These are phyloP conservation scores for Ornithorhynchus anatinus DNA, from an alignment of 2,113 vertebrate species.

Conservation along the genomic window DNA sequence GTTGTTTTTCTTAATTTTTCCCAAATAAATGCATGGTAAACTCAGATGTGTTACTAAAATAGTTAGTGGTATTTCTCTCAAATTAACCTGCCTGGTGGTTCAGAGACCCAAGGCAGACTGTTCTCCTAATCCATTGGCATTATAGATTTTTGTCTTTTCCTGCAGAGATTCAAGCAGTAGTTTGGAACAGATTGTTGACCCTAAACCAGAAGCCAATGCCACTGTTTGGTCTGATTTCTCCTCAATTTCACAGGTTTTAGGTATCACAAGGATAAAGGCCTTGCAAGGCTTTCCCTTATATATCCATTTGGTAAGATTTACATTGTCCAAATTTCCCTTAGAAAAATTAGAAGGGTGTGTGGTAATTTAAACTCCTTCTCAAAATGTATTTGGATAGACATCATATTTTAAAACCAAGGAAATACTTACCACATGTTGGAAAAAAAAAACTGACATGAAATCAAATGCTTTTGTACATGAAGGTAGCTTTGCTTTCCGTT, in stretches of 20 bases:
- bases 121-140: not conserved
- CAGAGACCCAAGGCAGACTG: not conserved
- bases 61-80: not conserved
- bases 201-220: constrained; percentile 24
- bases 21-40: too few species aligned
- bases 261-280: constrained; percentile 5
- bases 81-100: not conserved
- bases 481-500: constrained; percentile 44
- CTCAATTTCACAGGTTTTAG: constrained; percentile 18
- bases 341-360: constrained; percentile 22
- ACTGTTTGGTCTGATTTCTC: constrained; percentile 1
- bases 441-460: constrained; percentile 14
- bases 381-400: constrained; percentile 54
- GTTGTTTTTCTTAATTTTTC: too few species aligned
- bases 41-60: too few species aligned
- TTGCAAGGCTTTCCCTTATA: constrained; percentile 25
- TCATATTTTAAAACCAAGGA: constrained; percentile 56
- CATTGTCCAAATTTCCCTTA: constrained; percentile 35
- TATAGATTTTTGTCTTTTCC: not conserved
- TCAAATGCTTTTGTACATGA: constrained; percentile 16
- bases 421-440: constrained; percentile 62
- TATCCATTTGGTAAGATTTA: constrained; percentile 38
- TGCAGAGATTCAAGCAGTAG: not conserved
- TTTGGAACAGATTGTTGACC: constrained; percentile 3
- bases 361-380: constrained; percentile 53